These are phyloP conservation scores for Orius laevigatus DNA, from an alignment of 1,140 invertebrate genomes.

Conservation along the genomic window DNA sequence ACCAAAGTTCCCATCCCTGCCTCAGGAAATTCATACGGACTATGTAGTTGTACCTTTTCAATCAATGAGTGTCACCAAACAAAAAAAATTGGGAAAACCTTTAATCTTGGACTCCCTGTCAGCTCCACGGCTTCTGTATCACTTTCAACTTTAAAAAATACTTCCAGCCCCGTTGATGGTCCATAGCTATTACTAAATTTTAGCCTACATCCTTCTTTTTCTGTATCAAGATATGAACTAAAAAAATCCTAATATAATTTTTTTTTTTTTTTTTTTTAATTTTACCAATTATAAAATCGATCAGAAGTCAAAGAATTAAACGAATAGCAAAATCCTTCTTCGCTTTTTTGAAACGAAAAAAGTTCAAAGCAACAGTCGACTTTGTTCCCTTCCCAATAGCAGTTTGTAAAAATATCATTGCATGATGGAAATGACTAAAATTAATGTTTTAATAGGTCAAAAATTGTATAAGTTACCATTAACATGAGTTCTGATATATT, in stretches of 20 bases:
- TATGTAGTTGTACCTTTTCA: slow-evolving; percentile 21
- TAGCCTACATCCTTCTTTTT: not conserved
- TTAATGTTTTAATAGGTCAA: slow-evolving; percentile 5
- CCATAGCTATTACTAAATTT: not conserved
- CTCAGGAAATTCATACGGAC: slow-evolving; percentile 21
- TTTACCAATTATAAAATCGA: slow-evolving; percentile 17
- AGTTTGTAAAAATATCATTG: slow-evolving; percentile 21
- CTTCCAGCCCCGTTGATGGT: slow-evolving; percentile 21
- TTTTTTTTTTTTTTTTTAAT: not conserved
- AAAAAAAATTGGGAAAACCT: slow-evolving; percentile 10
- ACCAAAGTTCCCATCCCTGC: slow-evolving; percentile 21
- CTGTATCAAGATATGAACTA: not conserved
- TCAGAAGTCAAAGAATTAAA: slow-evolving; percentile 24
- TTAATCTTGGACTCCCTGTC: slow-evolving; percentile 17
- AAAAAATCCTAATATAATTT: not conserved
- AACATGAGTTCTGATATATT: slow-evolving; percentile 23
- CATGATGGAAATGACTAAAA: slow-evolving; percentile 22
- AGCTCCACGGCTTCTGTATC: slow-evolving; percentile 14
- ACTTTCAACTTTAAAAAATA: slow-evolving; percentile 20
- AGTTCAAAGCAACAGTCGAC: slow-evolving; percentile 21
- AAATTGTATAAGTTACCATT: slow-evolving; percentile 14
- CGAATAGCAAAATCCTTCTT: slow-evolving; percentile 26
- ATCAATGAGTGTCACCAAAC: too few species aligned
- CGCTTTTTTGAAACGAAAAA: slow-evolving; percentile 23
- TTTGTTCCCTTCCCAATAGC: slow-evolving; percentile 23